phyloP scores from a whole-genome alignment of 2,113 vertebrate species.

The Pelvicachromis taeniatus region DNA sequence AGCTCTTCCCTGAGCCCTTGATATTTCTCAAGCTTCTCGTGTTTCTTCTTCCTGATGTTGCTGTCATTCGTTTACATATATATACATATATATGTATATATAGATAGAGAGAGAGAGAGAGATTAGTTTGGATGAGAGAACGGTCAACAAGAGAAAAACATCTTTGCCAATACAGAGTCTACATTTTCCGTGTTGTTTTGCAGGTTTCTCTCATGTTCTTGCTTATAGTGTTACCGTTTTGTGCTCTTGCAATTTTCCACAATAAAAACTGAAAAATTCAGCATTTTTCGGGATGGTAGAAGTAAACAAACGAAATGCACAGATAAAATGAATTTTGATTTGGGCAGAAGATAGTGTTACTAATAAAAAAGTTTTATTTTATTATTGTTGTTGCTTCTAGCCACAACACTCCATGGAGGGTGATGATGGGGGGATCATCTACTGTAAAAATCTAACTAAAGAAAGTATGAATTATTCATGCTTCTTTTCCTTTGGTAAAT shows the following conservation, averaged over 20 bases:
- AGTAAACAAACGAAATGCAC: neutral
- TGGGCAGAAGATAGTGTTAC: neutral
- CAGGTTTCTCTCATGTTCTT: neutral
- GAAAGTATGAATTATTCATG: slow-evolving; percentile 43
- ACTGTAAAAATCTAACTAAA: slow-evolving; percentile 10
- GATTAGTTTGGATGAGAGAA: neutral
- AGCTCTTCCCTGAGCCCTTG: too few species aligned
- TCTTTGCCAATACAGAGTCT: neutral
- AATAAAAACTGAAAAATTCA: neutral
- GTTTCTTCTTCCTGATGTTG: too few species aligned
- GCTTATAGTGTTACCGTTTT: neutral
- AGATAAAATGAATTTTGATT: neutral
- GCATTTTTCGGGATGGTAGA: neutral
- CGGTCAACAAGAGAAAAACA: neutral
- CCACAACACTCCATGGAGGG: neutral
- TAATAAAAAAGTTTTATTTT: neutral
- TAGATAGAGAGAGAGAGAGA: too few species aligned
- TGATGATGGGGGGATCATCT: neutral
- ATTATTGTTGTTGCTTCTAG: neutral
- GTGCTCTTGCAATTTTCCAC: neutral
- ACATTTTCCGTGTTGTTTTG: neutral
- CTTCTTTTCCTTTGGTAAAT: slow-evolving; percentile 10
- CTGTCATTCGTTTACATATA: too few species aligned
- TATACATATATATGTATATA: too few species aligned
- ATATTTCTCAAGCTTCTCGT: too few species aligned